phyloP scores from a whole-genome alignment of 2,797 vertebrate genomes.

The Squalus acanthias region DNA sequence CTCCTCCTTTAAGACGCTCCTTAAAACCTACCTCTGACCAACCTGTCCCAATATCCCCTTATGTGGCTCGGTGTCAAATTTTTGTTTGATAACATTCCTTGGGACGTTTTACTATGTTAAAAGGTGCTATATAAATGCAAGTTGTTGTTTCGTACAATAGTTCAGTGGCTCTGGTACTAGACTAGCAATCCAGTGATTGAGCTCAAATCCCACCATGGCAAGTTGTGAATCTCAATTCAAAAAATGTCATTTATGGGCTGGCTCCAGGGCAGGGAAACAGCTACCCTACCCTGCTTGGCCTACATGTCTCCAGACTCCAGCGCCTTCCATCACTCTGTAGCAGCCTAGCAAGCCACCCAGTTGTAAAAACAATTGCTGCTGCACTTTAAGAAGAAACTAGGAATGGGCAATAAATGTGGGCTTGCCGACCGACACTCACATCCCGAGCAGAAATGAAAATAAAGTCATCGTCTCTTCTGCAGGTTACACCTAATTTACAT shows the following conservation, averaged over 20 bases:
- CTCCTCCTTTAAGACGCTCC: neutral
- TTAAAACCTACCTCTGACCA: neutral
- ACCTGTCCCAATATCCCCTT: neutral
- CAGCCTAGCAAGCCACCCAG: neutral
- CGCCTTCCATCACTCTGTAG: neutral
- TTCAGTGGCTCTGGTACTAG: neutral
- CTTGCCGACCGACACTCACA: neutral
- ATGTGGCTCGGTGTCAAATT: neutral
- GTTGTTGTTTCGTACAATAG: neutral
- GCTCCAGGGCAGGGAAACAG: neutral
- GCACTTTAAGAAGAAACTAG: neutral
- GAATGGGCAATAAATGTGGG: neutral
- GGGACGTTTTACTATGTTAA: neutral
- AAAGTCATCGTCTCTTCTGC: rapidly evolving
- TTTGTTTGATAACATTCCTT: neutral
- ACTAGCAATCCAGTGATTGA: neutral
- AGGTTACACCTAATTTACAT: neutral
- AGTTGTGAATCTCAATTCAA: neutral
- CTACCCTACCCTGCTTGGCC: neutral
- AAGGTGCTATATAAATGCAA: neutral
- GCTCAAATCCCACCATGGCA: neutral
- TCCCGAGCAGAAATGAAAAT: neutral
- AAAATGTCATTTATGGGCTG: neutral
- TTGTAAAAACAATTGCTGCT: neutral
- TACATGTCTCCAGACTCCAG: neutral